A percentile compares a stretch with the other conserved stretches of the same genome.
Conservation (phyloP, 1,140 invertebrate species). For the Leptonema lineaticorne region DNA sequence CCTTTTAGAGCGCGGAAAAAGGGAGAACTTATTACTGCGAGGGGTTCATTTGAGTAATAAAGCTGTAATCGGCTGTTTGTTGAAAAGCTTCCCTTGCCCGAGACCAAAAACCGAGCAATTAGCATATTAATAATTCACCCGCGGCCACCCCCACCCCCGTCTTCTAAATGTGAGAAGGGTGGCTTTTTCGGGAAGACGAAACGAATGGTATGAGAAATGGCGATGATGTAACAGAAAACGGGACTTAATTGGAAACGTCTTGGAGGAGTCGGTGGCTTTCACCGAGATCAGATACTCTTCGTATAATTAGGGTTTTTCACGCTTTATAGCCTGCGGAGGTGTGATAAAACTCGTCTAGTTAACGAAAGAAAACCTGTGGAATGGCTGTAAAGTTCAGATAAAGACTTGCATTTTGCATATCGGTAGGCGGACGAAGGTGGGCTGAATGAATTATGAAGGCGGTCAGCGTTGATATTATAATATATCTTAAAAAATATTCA, state of each 20-base stretch:
- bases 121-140: conserved; percentile 43
- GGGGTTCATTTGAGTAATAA: conserved; percentile 34
- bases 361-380: conserved; percentile 6
- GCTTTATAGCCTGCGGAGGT: conserved; percentile 29
- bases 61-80: conserved; percentile 42
- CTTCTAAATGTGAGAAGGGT: conserved; percentile 15
- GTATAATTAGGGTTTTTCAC: conserved; percentile 35
- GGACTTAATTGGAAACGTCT: conserved; percentile 39
- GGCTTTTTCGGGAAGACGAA: no score
- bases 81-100: conserved; percentile 12
- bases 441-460: no score
- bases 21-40: background rate
- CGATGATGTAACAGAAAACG: conserved; percentile 36
- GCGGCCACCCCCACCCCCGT: background rate
- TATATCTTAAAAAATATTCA: no score
- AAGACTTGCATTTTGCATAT: background rate
- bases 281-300: conserved; percentile 11
- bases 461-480: no score
- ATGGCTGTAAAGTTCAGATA: conserved; percentile 19
- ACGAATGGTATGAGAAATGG: no score
- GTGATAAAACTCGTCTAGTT: conserved; percentile 39
- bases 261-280: background rate
- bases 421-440: no score
- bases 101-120: conserved; percentile 35
- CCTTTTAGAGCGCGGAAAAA: conserved; percentile 12